Evolutionary conservation across 2,888 invertebrate species (phyloP).

Genomic region (Listrodromus nycthemerus): DNA sequence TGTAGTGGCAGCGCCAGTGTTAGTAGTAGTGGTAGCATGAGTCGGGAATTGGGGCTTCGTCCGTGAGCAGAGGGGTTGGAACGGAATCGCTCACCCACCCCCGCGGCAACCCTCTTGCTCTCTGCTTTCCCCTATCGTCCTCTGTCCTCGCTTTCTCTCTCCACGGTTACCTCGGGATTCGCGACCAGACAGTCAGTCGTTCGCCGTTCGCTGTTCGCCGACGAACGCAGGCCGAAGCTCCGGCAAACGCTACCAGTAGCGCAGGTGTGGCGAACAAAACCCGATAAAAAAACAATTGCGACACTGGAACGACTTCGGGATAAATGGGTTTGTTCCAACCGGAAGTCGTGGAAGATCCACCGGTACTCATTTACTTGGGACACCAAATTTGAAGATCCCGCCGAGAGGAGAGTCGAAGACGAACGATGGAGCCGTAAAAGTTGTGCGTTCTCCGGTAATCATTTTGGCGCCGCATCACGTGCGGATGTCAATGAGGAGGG

Average conservation of each 20-base stretch:
- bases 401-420: neutral
- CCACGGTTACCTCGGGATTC: slow-evolving; percentile 75
- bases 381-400: neutral
- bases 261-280: slow-evolving; percentile 41
- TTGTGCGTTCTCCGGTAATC: neutral
- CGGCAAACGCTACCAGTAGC: slow-evolving; percentile 33
- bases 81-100: slow-evolving; percentile 59
- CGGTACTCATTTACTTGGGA: accelerated
- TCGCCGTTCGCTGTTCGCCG: slow-evolving; percentile 82
- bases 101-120: slow-evolving; percentile 60
- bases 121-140: slow-evolving; percentile 66
- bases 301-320: neutral
- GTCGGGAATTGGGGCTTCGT: slow-evolving; percentile 68
- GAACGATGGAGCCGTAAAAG: neutral
- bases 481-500: neutral
- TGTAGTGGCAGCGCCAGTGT: too few species aligned
- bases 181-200: slow-evolving; percentile 82
- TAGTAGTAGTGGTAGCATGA: slow-evolving; percentile 51
- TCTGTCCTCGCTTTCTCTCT: slow-evolving; percentile 64
- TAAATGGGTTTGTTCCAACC: neutral
- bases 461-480: neutral
- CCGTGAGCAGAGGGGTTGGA: slow-evolving; percentile 61
- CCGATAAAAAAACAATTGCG: slow-evolving; percentile 10
- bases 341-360: neutral
- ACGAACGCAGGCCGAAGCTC: slow-evolving; percentile 71